Evolutionary conservation across 2,888 invertebrate species (phyloP).

Genomic region (Pollenia angustigena): DNA sequence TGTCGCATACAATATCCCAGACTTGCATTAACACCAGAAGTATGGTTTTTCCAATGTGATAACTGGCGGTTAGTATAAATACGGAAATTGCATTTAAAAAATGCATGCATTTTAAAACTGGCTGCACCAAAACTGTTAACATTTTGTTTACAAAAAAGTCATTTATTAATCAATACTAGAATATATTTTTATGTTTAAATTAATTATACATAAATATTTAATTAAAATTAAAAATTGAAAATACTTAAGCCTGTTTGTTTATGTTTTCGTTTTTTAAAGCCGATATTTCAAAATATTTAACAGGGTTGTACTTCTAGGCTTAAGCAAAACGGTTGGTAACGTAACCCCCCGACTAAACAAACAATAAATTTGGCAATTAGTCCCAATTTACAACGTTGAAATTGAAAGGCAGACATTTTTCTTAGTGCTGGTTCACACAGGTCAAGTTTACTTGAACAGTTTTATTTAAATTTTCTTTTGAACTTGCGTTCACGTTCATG

Average conservation of each 20-base stretch:
- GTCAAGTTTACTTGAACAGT: too few species aligned
- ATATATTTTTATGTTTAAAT: conserved; percentile 1
- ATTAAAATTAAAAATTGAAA: neutral
- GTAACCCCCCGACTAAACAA: neutral
- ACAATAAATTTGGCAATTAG: too few species aligned
- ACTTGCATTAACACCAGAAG: conserved; percentile 62
- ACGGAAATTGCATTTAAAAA: conserved; percentile 41
- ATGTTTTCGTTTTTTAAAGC: conserved; percentile 29
- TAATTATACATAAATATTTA: neutral
- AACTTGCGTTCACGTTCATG: too few species aligned
- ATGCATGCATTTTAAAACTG: conserved; percentile 63
- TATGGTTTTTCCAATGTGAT: conserved; percentile 74
- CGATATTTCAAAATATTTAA: conserved; percentile 15
- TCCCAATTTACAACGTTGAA: too few species aligned
- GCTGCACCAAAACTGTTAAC: conserved; percentile 53
- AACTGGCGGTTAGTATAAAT: conserved; percentile 71
- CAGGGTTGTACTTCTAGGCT: conserved; percentile 21
- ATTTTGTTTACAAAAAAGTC: conserved; percentile 11
- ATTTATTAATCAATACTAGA: neutral
- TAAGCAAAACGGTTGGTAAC: conserved; percentile 17
- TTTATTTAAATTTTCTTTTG: too few species aligned
- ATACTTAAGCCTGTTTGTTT: conserved; percentile 25
- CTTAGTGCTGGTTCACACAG: too few species aligned
- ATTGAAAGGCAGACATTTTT: too few species aligned
- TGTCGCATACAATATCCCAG: conserved; percentile 57